Conservation (phyloP, 2,888 invertebrate genomes). For the Lithophane semibrunnea region DNA sequence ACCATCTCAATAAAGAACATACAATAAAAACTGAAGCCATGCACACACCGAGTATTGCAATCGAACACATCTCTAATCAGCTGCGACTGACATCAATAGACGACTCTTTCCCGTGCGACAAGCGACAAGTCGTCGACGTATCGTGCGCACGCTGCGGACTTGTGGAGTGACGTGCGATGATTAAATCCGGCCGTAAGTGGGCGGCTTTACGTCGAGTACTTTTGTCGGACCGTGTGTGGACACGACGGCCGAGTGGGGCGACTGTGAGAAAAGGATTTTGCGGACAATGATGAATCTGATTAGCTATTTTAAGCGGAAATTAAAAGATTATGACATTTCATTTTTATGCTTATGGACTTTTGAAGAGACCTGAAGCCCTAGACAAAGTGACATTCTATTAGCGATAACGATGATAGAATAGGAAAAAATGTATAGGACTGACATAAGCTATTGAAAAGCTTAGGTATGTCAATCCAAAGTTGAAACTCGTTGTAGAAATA, state of each 20-base stretch:
- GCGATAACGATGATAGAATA: too few relatives aligned
- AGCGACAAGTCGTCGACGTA: constrained; percentile 35
- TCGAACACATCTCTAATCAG: constrained; percentile 18
- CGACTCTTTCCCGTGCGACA: constrained; percentile 37
- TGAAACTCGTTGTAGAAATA: too few relatives aligned
- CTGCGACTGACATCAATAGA: constrained; percentile 52
- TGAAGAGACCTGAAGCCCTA: too few relatives aligned
- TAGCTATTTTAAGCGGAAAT: not conserved
- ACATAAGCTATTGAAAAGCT: too few relatives aligned
- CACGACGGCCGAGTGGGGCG: constrained; percentile 52
- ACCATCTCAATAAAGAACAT: not conserved
- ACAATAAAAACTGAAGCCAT: not conserved
- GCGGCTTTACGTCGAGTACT: constrained; percentile 64
- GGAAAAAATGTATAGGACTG: too few relatives aligned
- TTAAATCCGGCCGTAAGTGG: constrained; percentile 66
- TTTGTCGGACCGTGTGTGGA: constrained; percentile 64
- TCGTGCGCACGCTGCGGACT: constrained; percentile 22
- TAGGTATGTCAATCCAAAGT: too few relatives aligned
- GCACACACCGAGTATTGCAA: not conserved
- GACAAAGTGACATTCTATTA: too few relatives aligned
- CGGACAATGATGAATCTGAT: not conserved
- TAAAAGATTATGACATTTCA: not conserved
- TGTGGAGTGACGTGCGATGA: constrained; percentile 62
- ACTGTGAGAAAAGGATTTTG: not conserved
- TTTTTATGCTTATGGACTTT: too few relatives aligned